Percentiles rank a stretch among this genome's conserved stretches.
Conservation (phyloP, 2,888 invertebrate species). For the Panzeria rudis region DNA sequence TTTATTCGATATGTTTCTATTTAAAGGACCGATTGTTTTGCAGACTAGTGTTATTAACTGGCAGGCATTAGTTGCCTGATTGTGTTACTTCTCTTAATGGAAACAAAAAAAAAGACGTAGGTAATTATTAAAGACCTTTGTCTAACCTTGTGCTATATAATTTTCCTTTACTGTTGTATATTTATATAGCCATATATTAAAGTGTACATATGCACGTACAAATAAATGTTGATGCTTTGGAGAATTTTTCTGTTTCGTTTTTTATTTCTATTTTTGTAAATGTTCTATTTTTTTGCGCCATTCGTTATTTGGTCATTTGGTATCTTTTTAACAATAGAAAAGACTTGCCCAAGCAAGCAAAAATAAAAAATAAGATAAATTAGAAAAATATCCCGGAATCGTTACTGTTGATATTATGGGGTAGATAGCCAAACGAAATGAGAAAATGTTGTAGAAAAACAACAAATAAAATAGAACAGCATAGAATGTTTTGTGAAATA, state of each 20-base stretch:
- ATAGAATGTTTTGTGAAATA: conserved; percentile 21
- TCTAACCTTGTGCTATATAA: background rate
- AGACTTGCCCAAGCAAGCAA: conserved; percentile 52
- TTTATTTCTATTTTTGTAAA: conserved; percentile 37
- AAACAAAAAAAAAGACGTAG: no score
- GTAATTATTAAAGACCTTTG: no score
- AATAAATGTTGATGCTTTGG: conserved; percentile 39
- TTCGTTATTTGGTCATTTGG: conserved; percentile 73
- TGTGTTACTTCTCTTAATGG: no score
- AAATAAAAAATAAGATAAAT: conserved; percentile 69
- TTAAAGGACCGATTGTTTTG: no score
- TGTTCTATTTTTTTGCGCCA: conserved; percentile 66
- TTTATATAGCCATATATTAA: conserved; percentile 3
- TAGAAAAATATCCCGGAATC: conserved; percentile 72
- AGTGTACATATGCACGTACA: background rate
- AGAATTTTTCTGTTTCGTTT: conserved; percentile 46
- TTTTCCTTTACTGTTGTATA: conserved; percentile 4
- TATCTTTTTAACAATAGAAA: conserved; percentile 62
- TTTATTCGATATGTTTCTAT: no score
- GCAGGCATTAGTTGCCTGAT: no score
- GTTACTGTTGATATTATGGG: conserved; percentile 70
- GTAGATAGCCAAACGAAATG: conserved; percentile 68
- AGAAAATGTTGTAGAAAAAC: conserved; percentile 46
- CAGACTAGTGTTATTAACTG: no score
- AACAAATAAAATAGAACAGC: conserved; percentile 41